A percentile compares a stretch with the other conserved stretches of the same genome.
Evolutionary conservation across 2,797 vertebrate species (phyloP).

Genomic region (Cuniculus paca): DNA sequence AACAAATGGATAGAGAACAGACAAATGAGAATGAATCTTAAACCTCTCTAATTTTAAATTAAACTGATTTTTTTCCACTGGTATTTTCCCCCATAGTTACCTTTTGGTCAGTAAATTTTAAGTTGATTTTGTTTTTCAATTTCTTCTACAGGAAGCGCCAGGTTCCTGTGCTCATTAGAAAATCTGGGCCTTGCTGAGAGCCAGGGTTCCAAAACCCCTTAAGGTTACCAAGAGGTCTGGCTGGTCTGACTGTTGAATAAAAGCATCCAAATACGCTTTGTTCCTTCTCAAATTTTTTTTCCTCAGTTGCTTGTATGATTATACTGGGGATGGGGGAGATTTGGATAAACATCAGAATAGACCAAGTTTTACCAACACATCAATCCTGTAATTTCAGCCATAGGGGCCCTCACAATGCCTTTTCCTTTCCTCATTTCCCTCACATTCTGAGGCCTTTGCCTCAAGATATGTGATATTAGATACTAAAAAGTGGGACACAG

Average conservation of each 20-base stretch:
- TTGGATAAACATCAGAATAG: neutral
- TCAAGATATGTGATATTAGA: neutral
- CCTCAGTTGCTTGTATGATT: neutral
- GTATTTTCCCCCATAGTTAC: neutral
- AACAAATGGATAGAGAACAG: neutral
- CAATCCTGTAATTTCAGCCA: neutral
- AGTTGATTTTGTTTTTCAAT: neutral
- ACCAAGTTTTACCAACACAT: neutral
- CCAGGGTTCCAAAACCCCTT: slow-evolving; percentile 32
- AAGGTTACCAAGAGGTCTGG: neutral
- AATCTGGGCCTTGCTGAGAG: slow-evolving; percentile 68
- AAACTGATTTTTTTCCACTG: neutral
- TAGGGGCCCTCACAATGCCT: neutral
- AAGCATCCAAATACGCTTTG: slow-evolving; percentile 26
- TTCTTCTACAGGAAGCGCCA: slow-evolving; percentile 58
- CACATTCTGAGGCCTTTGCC: neutral
- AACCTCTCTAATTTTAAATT: neutral
- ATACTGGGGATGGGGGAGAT: neutral
- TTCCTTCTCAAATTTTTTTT: neutral
- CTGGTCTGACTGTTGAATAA: slow-evolving; percentile 71
- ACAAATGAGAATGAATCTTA: neutral
- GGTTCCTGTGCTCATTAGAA: slow-evolving; percentile 45
- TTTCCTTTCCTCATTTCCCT: neutral
- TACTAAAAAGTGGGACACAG: neutral
- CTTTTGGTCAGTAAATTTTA: neutral